Percentiles rank a stretch among this genome's conserved stretches.
Conservation (phyloP, 2,113 vertebrate species). For the Acrocephalus kingi region DNA sequence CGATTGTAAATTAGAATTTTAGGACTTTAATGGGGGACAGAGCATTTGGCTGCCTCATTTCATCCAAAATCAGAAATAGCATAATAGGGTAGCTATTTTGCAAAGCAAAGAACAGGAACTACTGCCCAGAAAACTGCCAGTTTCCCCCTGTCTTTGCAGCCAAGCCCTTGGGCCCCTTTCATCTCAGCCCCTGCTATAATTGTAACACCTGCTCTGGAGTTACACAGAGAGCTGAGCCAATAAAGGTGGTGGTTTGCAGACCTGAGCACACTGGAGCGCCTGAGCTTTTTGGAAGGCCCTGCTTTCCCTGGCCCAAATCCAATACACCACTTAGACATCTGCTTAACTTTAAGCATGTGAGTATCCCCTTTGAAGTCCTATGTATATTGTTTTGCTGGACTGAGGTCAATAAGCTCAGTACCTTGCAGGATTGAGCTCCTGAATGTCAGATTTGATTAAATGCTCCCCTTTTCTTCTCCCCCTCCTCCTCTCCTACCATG, state of each 20-base stretch:
- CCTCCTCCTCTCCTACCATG: not conserved
- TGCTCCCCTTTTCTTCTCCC: not conserved
- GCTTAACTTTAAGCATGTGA: conserved; percentile 68
- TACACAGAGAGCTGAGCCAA: not conserved
- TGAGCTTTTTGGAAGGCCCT: conserved; percentile 33
- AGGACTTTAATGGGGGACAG: not conserved
- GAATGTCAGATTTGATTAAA: conserved; percentile 67
- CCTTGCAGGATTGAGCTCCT: conserved; percentile 64
- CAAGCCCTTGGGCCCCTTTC: not conserved
- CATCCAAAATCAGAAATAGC: not conserved
- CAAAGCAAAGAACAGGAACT: not conserved
- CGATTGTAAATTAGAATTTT: not conserved
- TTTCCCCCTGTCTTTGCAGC: not conserved
- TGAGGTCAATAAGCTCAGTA: conserved; percentile 64
- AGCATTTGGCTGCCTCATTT: conserved; percentile 31
- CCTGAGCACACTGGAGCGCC: not conserved
- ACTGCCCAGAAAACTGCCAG: not conserved
- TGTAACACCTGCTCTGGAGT: conserved; percentile 39
- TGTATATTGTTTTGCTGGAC: conserved; percentile 56
- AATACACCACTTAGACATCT: conserved; percentile 59
- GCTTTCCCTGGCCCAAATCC: conserved; percentile 49
- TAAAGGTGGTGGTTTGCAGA: conserved; percentile 20
- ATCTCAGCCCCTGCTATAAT: not conserved
- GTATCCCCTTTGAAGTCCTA: conserved; percentile 62
- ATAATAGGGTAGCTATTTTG: not conserved